These are phyloP conservation scores for Apostichopus leukothele DNA, from an alignment of 53 echinoderm and acorn worm species.

Conservation along the genomic window DNA sequence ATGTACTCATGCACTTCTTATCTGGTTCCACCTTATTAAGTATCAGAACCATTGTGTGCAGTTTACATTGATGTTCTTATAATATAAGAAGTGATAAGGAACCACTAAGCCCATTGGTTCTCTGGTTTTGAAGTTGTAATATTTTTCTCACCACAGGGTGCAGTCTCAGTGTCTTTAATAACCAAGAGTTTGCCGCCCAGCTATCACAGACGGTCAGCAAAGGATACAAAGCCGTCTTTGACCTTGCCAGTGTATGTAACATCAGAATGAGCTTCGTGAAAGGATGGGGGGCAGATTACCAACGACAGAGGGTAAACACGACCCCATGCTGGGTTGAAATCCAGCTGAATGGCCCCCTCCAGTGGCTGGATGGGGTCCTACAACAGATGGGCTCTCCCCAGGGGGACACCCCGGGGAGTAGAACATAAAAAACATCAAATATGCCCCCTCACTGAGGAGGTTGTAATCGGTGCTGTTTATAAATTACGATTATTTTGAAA, in stretches of 20 bases:
- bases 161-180: constrained; percentile 78
- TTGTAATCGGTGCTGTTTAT: background rate
- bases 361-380: constrained; percentile 70
- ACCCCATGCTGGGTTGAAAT: constrained; percentile 85
- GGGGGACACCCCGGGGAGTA: constrained; percentile 42
- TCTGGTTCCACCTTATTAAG: too few species aligned
- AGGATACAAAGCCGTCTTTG: constrained; percentile 76
- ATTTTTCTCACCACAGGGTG: constrained; percentile 51
- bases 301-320: constrained; percentile 75
- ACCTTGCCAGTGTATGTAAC: constrained; percentile 77
- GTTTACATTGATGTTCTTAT: too few species aligned
- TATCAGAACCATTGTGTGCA: too few species aligned
- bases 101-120: too few species aligned
- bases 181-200: constrained; percentile 80
- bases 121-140: too few species aligned
- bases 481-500: background rate
- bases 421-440: constrained; percentile 5
- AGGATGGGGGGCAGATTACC: constrained; percentile 88
- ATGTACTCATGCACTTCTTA: too few species aligned
- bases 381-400: constrained; percentile 76
- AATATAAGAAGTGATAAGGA: too few species aligned
- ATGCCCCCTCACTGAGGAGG: background rate
- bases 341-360: constrained; percentile 70
- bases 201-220: constrained; percentile 77
- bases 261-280: constrained; percentile 86